Conservation (phyloP, 1,140 invertebrate species). For the Doryteuthis pealeii region DNA sequence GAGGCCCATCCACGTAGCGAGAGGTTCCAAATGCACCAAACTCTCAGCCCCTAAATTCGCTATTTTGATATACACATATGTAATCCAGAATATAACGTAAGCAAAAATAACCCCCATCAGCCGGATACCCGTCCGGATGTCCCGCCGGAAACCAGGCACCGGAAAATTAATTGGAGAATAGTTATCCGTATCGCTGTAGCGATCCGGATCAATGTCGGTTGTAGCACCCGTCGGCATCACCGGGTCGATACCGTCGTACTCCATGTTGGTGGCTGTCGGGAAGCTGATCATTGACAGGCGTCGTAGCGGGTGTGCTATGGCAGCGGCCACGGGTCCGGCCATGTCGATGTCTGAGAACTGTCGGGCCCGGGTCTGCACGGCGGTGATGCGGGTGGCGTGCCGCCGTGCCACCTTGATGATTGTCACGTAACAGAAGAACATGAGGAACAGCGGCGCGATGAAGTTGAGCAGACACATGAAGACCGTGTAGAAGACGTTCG, state of each 20-base stretch:
- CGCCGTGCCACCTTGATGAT: conserved; percentile 32
- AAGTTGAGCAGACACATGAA: conserved; percentile 16
- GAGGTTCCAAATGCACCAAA: background rate
- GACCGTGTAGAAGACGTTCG: background rate
- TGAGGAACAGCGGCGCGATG: conserved; percentile 22
- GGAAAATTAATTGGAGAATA: background rate
- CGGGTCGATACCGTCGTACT: conserved; percentile 20
- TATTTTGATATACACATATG: conserved; percentile 16
- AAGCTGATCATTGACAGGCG: conserved; percentile 33
- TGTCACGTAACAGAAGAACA: conserved; percentile 30
- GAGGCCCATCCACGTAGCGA: conserved; percentile 21
- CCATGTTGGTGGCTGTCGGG: conserved; percentile 19
- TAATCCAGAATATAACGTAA: conserved; percentile 25
- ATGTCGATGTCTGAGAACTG: conserved; percentile 8
- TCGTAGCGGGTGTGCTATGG: conserved; percentile 25
- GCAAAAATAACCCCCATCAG: conserved; percentile 22
- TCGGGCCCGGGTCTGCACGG: conserved; percentile 18
- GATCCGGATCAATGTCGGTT: background rate
- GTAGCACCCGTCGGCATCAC: conserved; percentile 1
- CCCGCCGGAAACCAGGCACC: background rate
- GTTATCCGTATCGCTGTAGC: background rate
- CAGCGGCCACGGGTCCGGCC: conserved; percentile 23
- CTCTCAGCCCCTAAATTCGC: background rate
- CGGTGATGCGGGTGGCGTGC: conserved; percentile 32
- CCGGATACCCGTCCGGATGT: conserved; percentile 17